Evolutionary conservation across 1,140 invertebrate genomes (phyloP).

Genomic region (Panagrolaimus sp.): DNA sequence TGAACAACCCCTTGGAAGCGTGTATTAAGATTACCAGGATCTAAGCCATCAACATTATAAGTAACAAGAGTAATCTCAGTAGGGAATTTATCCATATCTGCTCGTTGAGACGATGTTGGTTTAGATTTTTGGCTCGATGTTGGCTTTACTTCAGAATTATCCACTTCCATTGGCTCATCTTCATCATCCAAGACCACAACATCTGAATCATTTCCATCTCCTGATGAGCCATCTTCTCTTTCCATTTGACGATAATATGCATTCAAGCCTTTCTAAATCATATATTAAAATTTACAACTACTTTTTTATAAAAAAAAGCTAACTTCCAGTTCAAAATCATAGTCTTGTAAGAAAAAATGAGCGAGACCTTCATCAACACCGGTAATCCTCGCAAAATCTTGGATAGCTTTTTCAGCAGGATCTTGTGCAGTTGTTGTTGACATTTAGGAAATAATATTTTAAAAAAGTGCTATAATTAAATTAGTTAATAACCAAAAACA

Average conservation of each 20-base stretch:
- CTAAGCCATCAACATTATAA: neutral
- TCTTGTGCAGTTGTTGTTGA: neutral
- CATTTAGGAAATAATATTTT: too few species aligned
- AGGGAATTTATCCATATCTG: neutral
- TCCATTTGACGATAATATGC: conserved; percentile 2
- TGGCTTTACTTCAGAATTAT: neutral
- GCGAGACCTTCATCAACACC: conserved; percentile 6
- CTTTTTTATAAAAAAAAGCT: neutral
- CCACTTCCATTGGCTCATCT: neutral
- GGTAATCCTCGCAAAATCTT: conserved; percentile 1
- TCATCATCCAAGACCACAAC: neutral
- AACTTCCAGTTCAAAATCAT: conserved; percentile 2
- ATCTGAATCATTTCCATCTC: neutral
- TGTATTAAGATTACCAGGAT: neutral
- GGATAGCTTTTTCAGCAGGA: neutral
- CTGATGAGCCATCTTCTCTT: neutral
- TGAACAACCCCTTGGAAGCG: neutral
- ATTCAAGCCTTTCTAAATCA: conserved; percentile 1
- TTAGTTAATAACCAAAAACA: too few species aligned
- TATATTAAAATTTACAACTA: neutral
- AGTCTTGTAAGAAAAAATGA: conserved; percentile 4
- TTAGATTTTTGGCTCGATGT: too few species aligned
- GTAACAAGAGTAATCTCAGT: neutral
- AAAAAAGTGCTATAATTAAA: too few species aligned
- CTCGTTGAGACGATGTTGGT: too few species aligned